Conservation (phyloP, 1,140 invertebrate genomes). For the Oedothorax gibbosus region DNA sequence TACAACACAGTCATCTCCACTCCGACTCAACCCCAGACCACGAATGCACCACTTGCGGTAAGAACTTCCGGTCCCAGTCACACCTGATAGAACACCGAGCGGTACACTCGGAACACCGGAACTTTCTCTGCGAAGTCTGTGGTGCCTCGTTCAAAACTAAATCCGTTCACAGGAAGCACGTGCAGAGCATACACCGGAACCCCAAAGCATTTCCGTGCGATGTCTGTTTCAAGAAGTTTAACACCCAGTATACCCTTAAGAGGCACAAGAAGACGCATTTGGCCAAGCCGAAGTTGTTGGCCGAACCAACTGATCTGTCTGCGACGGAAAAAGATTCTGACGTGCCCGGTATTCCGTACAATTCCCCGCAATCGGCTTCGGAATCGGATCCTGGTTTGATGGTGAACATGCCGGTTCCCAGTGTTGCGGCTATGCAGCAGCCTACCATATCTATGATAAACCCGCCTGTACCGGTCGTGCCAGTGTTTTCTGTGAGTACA, state of each 20-base stretch:
- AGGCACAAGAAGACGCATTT: conserved; percentile 68
- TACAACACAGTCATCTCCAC: conserved; percentile 67
- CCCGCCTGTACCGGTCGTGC: too few relatives aligned
- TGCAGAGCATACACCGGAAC: conserved; percentile 69
- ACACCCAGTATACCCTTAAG: conserved; percentile 69
- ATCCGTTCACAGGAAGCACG: conserved; percentile 70
- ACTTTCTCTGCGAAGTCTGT: conserved; percentile 71
- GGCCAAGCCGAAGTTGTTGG: not conserved
- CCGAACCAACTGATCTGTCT: not conserved
- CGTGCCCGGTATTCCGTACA: not conserved
- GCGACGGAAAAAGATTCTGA: not conserved
- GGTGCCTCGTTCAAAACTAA: conserved; percentile 71
- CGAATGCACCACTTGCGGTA: conserved; percentile 67
- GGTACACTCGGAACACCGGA: conserved; percentile 69
- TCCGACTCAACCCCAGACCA: conserved; percentile 62
- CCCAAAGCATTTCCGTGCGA: conserved; percentile 67
- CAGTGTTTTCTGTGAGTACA: not conserved
- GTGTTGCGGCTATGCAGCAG: not conserved
- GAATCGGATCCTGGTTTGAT: not conserved
- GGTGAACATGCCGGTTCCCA: not conserved
- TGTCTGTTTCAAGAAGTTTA: conserved; percentile 68
- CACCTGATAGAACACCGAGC: conserved; percentile 65
- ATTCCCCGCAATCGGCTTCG: not conserved
- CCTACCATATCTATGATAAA: too few relatives aligned
- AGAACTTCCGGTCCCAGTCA: conserved; percentile 68